Evolutionary conservation across 1,140 invertebrate genomes (phyloP), one percentile per base, ranked within the genome.

Genomic region (Penaeus vannamei): DNA sequence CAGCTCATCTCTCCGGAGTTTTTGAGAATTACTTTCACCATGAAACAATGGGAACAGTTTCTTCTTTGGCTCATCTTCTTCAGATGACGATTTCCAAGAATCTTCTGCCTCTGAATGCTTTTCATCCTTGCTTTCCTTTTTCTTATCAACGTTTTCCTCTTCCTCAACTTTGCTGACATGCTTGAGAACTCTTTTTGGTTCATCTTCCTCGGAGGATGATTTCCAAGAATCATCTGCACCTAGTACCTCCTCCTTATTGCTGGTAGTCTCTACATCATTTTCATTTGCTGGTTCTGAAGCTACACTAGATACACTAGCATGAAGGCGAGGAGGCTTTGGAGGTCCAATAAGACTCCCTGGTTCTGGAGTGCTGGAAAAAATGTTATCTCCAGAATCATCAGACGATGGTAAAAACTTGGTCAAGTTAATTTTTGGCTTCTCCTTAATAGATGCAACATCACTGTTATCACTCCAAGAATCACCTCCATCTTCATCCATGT

Each of bases 81-180:
- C 82, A 46, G 87, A 89, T 79, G 87, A 89, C 53, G 87, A 89
- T 53, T 89, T 89, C 87, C 87, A 89, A 20, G 87, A 89, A 32
- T 89, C 61, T 29, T 80, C 76, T 32, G 53, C 72, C 64, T 84
- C 84, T 29, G 61, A 42, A 80, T 59, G 61, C 10, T 77, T 53
- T 29, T 59, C 36, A 14, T 23, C n/a, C n/a, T 22, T n/a, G 8
- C 10, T 32, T 42, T 32, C 22, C n/a, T 53, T 84, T 23, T 66
- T 61, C 4, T 76, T 53, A 42, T 62, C 69, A 80, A 10, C 36
- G 23, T 0, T 20, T 23, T 62, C 64, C 42, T 46, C 69, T 23
- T 53, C 53, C 53, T 53, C 17, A 14, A 0, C 53, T 17, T 7
- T 53, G 53, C 53, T 53, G 53, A 53, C 36, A 4, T 42, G 36